Base-by-base conservation (phyloP, 1,140 invertebrate genomes). In the Caerostris darwini region DNA sequence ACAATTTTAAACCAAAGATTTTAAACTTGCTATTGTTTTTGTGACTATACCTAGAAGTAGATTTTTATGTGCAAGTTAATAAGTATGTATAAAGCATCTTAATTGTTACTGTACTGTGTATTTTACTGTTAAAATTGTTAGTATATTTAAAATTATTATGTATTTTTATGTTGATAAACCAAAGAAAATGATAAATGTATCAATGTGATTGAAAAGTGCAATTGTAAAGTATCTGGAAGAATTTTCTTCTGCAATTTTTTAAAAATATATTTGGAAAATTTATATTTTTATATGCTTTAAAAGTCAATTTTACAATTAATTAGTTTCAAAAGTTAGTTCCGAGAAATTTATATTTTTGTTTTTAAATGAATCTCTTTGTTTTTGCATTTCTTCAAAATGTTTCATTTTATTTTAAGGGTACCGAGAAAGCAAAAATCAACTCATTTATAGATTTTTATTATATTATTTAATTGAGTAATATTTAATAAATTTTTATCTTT, bases 71-170 rank as follows among this genome's bases (percentile, higher is more conserved):
- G 19, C n/a, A 4, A n/a, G 7, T 2, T 77, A 3, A 50, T 53
- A 12, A 12, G 7, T 77, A 77, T 77, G 71, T 77, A 12, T 77
- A 77, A 34, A 77, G 71, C 53, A 77, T 19, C 7, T 34, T 77
- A 53, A 50, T 77, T 77, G 71, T 77, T 77, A 77, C 8, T 77
- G 50, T 19, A 5, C 50, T 77, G 10, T 77, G 71, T 14, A 53
- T 77, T 77, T 77, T 77, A 77, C 34, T 77, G 71, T 77, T 77
- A 77, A 34, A 53, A 7, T 69, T 77, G 34, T 71, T 77, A 77
- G 7, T 14, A 77, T 77, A 53, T 77, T 77, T 77, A 77, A 77
- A 50, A 5, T 17, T 50, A 50, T 12, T 53, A 53, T 12, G 19
- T 50, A 50, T 77, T 77, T 77, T 53, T 77, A 8, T 10, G 34